Base-by-base conservation (phyloP, 2,797 vertebrate species). In the Meda fulgida region DNA sequence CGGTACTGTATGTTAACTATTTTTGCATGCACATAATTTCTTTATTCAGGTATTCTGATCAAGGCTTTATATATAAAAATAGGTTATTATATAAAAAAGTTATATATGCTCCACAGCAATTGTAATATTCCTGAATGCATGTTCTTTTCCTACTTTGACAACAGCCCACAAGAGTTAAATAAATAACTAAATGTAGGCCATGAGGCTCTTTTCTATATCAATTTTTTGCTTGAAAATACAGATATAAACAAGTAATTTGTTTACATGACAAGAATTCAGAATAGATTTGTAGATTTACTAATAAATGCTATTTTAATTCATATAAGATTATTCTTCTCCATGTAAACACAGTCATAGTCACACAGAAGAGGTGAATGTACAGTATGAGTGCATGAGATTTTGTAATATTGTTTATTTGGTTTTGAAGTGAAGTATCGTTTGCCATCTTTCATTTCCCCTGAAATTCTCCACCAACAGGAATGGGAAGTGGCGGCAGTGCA, bases 401-500 rank as follows among this genome's bases (percentile, higher is more conserved):
- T 38, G 11, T 79, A 63, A n/a, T 4, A 48, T 26, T 73, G 46
- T 78, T 48, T 26, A 58, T 21, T 38, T 36, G 40, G n/a, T 31
- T 55, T 34, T 66, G 60, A 9, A 43, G 69, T 7, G 18, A 88
- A 55, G 51, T 79, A 77, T 66, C 40, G n/a, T 51, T 71, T 13
- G 48, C 46, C 36, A 38, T 75, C 31, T 83, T 60, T 84, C 11
- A 66, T 67, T 40, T 78, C 6, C 66, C 11, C n/a, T 87, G 0
- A 14, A 55, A 72, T 51, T 40, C 36, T 78, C 55, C 77, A 92
- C 73, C 90, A 87, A 84, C 94, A 99, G 98, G 98, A 93, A 99
- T 99, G 97, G 98, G 98, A 92, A 99, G 98, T 91, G 98, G 97
- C 88, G 98, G 98, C 88, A 99, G 98, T 84, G 97, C 94, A 58